Evolutionary conservation across 2,113 vertebrate genomes (phyloP), one percentile per base, ranked within the genome.

Genomic region (Natator depressus): DNA sequence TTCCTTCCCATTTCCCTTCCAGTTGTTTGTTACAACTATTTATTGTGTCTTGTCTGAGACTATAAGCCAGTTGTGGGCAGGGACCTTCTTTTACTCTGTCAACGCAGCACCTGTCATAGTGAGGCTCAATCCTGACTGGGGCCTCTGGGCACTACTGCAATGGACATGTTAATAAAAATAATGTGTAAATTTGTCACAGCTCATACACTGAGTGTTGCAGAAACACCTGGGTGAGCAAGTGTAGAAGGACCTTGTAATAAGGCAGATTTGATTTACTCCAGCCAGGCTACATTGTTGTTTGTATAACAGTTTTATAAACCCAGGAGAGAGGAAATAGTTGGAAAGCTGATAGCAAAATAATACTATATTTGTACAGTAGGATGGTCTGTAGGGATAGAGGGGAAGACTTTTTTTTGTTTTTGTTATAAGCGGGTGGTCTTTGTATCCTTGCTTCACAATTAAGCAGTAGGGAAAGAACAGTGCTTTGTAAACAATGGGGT

Each of bases 201-300:
- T 42, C 11, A 7, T 89, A 2, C 51, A 31, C 75, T 80, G 62
- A 83, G 42, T 0, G 0, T 42, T 65, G 85, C 46, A 87, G 54
- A 91, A 95, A 76, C 55, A 47, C 59, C 65, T 80, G 49, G 25
- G 14, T 20, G 19, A 69, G 51, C 27, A 27, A 93, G 29, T 46
- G 2, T 53, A 80, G 49, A 89, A 91, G 38, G 27, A 29, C 16
- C 8, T 7, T 2, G 1, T 84, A 51, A 42, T 54, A 10, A 35
- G 47, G 16, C 31, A 1, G 8, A 49, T 91, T 87, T 62, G 38
- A 16, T 87, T 89, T 93, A 87, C 85, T 89, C 80, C 31, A 94
- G 51, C 3, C 53, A 84, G 47, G 8, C 49, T 84, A 59, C 59
- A 38, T 1, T 89, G 88, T 72, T 75, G 12, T 57, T 89, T 0